Evolutionary conservation across 2,113 vertebrate species (phyloP).

Genomic region (Mus spicilegus): DNA sequence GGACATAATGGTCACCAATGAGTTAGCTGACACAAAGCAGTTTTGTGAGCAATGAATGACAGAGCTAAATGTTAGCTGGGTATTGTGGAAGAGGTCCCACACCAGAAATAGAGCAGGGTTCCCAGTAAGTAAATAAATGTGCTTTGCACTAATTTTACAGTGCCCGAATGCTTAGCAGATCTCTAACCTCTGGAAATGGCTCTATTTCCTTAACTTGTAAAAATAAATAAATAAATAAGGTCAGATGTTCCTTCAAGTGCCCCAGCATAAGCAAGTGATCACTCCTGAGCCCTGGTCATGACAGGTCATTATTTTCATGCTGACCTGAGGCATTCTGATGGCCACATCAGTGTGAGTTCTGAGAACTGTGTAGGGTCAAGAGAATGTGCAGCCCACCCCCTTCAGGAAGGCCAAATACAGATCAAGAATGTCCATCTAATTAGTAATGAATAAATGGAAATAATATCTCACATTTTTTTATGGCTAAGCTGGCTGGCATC

Average conservation of each 20-base stretch:
- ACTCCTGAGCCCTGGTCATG: neutral
- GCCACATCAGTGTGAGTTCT: neutral
- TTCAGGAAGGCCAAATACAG: neutral
- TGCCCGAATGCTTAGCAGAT: neutral
- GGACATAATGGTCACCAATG: constrained; percentile 73
- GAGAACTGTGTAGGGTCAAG: neutral
- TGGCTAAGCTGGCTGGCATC: neutral
- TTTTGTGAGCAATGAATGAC: constrained; percentile 64
- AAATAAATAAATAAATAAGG: neutral
- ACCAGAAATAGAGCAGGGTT: neutral
- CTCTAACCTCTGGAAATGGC: neutral
- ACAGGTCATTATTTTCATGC: neutral
- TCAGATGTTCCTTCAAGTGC: neutral
- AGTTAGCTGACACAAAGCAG: constrained; percentile 69
- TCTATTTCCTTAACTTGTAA: neutral
- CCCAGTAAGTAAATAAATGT: neutral
- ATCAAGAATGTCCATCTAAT: neutral
- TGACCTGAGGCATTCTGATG: neutral
- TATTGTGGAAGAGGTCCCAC: neutral
- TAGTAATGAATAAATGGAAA: neutral
- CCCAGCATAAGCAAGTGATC: neutral
- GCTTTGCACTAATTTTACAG: neutral
- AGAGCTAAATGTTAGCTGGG: constrained; percentile 15
- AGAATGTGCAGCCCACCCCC: neutral
- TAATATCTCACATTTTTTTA: neutral